A percentile compares a stretch with the other conserved stretches of the same genome.
phyloP scores from a whole-genome alignment of 2,113 vertebrate species.

The Numenius arquata region DNA sequence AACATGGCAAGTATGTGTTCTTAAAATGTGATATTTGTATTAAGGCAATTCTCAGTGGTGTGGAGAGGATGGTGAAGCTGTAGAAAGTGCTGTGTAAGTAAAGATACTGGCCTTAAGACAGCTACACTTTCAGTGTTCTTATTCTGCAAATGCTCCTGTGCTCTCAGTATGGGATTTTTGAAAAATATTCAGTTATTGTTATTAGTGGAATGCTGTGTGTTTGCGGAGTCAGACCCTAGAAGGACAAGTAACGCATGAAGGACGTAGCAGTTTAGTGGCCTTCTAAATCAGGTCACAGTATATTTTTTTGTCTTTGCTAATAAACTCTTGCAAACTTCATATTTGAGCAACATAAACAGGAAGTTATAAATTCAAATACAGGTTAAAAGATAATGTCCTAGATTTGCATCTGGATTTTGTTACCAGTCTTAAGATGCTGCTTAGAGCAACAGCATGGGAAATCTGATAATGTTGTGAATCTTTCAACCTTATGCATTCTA shows the following conservation, averaged over 20 bases:
- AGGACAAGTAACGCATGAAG: neutral
- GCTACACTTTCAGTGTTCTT: neutral
- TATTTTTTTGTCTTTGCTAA: constrained; percentile 48
- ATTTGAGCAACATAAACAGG: constrained; percentile 8
- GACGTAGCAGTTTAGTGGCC: neutral
- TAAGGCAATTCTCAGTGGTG: neutral
- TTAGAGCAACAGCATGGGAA: constrained; percentile 41
- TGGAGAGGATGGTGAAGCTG: neutral
- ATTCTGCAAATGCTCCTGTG: neutral
- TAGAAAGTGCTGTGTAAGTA: neutral
- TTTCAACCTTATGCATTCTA: constrained; percentile 34
- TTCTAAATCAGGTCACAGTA: neutral
- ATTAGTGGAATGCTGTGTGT: neutral
- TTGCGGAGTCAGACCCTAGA: neutral
- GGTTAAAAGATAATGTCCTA: constrained; percentile 24
- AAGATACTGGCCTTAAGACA: neutral
- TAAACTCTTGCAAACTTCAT: constrained; percentile 34
- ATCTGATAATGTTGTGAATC: constrained; percentile 24
- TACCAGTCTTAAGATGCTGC: constrained; percentile 11
- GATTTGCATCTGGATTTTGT: constrained; percentile 52
- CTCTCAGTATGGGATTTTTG: neutral
- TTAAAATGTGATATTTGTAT: neutral
- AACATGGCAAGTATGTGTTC: neutral
- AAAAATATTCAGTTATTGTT: neutral
- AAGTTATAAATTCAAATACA: constrained; percentile 61